phyloP scores from a whole-genome alignment of 2,113 vertebrate species.

The Pimephales promelas region DNA sequence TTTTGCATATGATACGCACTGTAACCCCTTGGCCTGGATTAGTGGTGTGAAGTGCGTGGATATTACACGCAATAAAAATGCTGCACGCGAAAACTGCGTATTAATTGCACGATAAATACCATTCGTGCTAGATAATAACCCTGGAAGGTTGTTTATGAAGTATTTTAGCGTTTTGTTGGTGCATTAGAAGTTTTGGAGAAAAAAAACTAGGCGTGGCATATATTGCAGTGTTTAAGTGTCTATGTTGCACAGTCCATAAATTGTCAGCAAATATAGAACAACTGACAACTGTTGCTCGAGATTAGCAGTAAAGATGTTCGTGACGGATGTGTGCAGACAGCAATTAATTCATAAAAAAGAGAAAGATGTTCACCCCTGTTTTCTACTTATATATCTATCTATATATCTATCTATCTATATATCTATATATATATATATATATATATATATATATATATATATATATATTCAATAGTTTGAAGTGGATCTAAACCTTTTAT shows the following conservation, averaged over 20 bases:
- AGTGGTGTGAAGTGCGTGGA: too few species aligned
- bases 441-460: background rate
- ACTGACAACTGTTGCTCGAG: background rate
- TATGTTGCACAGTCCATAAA: constrained; percentile 29
- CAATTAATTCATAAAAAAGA: background rate
- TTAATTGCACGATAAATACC: too few species aligned
- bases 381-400: background rate
- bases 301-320: background rate
- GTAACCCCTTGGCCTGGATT: background rate
- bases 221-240: constrained; percentile 10
- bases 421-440: background rate
- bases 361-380: background rate
- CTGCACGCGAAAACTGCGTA: too few species aligned
- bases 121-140: too few species aligned
- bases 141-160: background rate
- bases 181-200: background rate
- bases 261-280: background rate
- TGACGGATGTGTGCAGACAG: background rate
- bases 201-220: background rate
- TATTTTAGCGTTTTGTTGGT: background rate
- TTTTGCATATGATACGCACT: too few species aligned
- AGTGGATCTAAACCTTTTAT: too few species aligned
- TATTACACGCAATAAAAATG: too few species aligned
- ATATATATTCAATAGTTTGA: too few species aligned
- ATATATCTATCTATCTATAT: background rate